Evolutionary conservation across 2,113 vertebrate species (phyloP).

Genomic region (Fulmarus glacialis): DNA sequence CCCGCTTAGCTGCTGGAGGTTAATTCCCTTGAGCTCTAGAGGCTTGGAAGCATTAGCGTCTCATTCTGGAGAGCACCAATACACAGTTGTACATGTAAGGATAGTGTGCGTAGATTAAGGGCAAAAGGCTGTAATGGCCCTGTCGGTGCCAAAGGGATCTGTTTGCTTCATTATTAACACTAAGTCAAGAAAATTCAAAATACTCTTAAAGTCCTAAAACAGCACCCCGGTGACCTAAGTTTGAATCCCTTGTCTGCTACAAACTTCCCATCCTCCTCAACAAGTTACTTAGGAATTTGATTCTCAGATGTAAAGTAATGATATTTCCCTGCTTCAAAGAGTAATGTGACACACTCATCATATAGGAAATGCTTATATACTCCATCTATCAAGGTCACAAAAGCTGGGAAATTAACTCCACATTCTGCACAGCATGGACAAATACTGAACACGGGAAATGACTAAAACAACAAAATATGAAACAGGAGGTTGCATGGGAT

Average conservation of each 20-base stretch:
- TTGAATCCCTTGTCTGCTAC: not conserved
- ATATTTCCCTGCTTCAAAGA: not conserved
- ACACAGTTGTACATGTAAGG: not conserved
- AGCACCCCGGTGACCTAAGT: not conserved
- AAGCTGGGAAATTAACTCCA: slow-evolving; percentile 45
- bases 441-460: not conserved
- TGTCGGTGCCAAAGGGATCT: fast-evolving
- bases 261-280: not conserved
- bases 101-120: not conserved
- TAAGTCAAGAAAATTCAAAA: not conserved
- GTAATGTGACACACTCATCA: not conserved
- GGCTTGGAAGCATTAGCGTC: not conserved
- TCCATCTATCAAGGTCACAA: not conserved
- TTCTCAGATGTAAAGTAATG: not conserved
- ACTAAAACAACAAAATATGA: slow-evolving; percentile 4
- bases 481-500: not conserved
- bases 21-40: not conserved
- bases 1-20: not conserved
- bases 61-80: not conserved
- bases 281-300: not conserved
- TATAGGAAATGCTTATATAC: not conserved
- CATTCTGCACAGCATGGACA: not conserved
- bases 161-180: not conserved
- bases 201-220: not conserved
- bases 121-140: not conserved